Base-by-base conservation (phyloP, 2,113 vertebrate species). In the Perca fluviatilis region DNA sequence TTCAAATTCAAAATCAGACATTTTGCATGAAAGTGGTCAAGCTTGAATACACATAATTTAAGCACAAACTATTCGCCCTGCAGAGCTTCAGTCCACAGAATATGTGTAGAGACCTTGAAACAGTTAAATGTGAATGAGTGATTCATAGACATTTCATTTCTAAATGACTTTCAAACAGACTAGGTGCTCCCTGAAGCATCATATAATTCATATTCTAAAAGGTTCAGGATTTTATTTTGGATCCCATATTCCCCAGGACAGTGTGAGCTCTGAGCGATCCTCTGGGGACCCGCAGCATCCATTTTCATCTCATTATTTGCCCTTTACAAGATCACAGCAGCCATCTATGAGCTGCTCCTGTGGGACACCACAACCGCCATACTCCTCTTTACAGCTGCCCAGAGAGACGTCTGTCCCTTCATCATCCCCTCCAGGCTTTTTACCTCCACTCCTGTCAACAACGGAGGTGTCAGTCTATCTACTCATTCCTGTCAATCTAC, bases 251-350 rank as follows among this genome's bases (percentile, higher is more conserved):
- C 64, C 63, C 56, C 43, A 6, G 68, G 5, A 19, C 54, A 66
- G 30, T 65, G 61, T 3, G 66, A 57, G 60, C 58, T 77, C 43
- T 30, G 56, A 65, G 8, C 13, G 33, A 67, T 79, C 60, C 78
- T 86, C 80, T 36, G 66, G 50, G 80, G 73, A 67, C 57, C 21
- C 0, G 2, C 79, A 49, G 36, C 60, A 75, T 78, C 81, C 65
- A 75, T 88, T 87, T 86, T 33, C 33, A 33, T 33, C 33, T 68
- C 74, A 86, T 81, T 30, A 69, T 81, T 56, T 90, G 77, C 82
- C 89, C 88, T 95, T 94, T 92, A 78, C 58, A 92, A 77, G 84
- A 76, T 86, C 89, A 89, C n/a, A 80, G 75, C 71, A 79, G 58
- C 70, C 70, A 74, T 91, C 91, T 88, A 79, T 80, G 77, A 78